Evolutionary conservation across 2,888 invertebrate genomes (phyloP), one percentile per base, ranked within the genome.

Genomic region (Galeruca laticollis): DNA sequence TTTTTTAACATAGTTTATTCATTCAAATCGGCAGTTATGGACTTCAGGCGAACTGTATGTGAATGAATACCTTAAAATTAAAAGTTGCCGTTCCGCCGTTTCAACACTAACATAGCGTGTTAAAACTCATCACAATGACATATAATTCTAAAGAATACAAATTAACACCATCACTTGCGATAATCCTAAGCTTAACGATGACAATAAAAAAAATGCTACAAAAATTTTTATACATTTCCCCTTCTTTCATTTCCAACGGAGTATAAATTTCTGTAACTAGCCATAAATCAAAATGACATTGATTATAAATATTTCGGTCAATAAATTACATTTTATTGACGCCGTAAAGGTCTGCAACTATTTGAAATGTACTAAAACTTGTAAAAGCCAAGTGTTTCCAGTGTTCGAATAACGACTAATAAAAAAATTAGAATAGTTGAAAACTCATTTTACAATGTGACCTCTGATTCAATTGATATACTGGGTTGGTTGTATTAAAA

Each of bases 311-410:
- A 76, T 74, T 76, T 73, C 67, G 64, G 64, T 68, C 71, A 70
- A 75, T 79, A 79, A 78, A 78, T 77, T 77, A 74, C 54, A 60
- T 73, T 78, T 78, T 76, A 79, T 76, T 71, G 74, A 56, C 62
- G 75, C 69, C 69, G 72, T 77, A 77, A 77, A 73, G 71, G 73
- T 70, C 73, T 67, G 60, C 61, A 63, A 69, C 69, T 64, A 73
- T 73, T 74, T 70, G 60, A 68, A 70, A 73, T 67, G 66, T 70
- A 71, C 72, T 72, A 70, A 75, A 75, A 67, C 63, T 70, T 33
- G 72, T 70, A 71, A 73, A 72, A 40, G 54, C 56, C 65, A 61
- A 57, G 71, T 56, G 69, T 71, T 66, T 35, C 56, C 15, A 59
- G 13, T 65, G 26, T 26, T 65, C 57, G 33, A 59, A 47, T 66